Evolutionary conservation across 2,888 invertebrate genomes (phyloP).

Genomic region (Standfussiana lucernea): DNA sequence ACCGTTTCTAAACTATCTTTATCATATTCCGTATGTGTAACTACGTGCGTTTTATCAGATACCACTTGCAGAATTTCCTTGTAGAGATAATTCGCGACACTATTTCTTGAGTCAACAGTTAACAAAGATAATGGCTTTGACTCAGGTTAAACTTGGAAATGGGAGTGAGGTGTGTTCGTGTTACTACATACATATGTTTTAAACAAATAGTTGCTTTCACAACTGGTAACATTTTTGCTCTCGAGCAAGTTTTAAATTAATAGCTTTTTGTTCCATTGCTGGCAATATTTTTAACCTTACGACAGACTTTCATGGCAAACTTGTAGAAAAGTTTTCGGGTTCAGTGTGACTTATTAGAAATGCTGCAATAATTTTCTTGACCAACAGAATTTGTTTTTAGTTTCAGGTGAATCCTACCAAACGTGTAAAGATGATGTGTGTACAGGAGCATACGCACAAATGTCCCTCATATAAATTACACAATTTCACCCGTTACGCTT

Average conservation of each 20-base stretch:
- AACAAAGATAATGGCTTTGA: conserved; percentile 56
- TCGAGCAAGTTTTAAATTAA: conserved; percentile 23
- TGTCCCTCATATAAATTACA: not conserved
- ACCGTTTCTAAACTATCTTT: conserved; percentile 12
- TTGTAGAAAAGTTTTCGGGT: conserved; percentile 3
- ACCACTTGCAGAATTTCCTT: conserved; percentile 65
- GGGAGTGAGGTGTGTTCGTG: conserved; percentile 48
- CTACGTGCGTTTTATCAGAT: conserved; percentile 57
- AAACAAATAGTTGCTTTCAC: conserved; percentile 29
- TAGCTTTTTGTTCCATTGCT: conserved; percentile 4
- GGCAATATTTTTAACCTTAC: conserved; percentile 18
- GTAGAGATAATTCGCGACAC: conserved; percentile 68
- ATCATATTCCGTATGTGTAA: conserved; percentile 42
- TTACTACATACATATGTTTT: conserved; percentile 19
- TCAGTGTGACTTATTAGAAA: conserved; percentile 7
- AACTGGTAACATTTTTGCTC: conserved; percentile 19
- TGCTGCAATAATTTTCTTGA: not conserved
- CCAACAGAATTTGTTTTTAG: not conserved
- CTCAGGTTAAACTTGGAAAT: conserved; percentile 50
- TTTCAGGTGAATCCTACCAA: not conserved
- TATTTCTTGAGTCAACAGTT: conserved; percentile 65
- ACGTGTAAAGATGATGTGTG: not conserved
- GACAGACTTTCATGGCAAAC: not conserved
- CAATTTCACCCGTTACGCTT: not conserved
- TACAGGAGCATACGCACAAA: not conserved